A percentile compares a stretch with the other conserved stretches of the same genome.
Evolutionary conservation across 2,888 invertebrate species (phyloP).

Genomic region (Seira sanloemensis): DNA sequence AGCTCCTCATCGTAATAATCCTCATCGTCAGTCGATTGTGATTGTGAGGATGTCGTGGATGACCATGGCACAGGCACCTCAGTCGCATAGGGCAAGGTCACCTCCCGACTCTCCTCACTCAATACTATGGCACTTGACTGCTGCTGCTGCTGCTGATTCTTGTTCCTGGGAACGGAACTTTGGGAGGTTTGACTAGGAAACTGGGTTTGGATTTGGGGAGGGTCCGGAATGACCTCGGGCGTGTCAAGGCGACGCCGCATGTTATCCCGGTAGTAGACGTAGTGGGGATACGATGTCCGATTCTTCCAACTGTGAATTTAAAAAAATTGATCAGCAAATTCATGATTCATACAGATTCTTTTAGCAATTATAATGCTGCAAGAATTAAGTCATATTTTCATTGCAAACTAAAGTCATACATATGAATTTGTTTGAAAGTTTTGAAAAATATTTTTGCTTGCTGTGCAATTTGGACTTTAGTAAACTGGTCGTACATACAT

Average conservation of each 20-base stretch:
- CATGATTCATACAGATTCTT: no score
- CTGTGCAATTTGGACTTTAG: no score
- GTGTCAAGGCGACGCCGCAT: constrained; percentile 23
- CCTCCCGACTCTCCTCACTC: no score
- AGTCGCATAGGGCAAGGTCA: no score
- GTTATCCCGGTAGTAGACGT: constrained; percentile 34
- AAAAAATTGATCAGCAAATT: background rate
- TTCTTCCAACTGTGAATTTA: constrained; percentile 49
- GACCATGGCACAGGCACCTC: background rate
- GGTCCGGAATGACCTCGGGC: constrained; percentile 2
- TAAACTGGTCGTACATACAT: no score
- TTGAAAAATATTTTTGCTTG: no score
- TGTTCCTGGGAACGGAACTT: background rate
- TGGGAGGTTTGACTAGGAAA: background rate
- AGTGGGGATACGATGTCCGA: constrained; percentile 41
- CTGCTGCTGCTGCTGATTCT: background rate
- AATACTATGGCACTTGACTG: background rate
- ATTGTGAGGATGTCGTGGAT: background rate
- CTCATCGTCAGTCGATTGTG: background rate
- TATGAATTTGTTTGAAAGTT: no score
- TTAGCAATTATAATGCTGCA: no score
- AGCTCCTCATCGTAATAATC: background rate
- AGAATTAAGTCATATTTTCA: no score
- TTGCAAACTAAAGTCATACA: no score
- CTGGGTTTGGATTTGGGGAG: background rate